phyloP scores from a whole-genome alignment of 2,888 invertebrate species.

The Eutolmus rufibarbis region DNA sequence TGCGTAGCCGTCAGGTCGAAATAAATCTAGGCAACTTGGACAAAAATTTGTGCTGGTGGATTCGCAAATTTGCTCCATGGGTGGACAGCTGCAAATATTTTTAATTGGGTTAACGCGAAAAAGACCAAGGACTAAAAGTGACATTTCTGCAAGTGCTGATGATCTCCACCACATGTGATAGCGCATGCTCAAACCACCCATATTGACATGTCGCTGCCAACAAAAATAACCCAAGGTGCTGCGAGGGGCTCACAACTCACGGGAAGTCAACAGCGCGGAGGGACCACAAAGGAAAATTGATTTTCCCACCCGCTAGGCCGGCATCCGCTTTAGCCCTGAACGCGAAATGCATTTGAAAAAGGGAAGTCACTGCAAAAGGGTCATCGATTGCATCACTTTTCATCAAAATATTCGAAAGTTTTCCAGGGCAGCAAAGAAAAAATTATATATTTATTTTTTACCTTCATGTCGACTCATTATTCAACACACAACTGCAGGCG shows the following conservation, averaged over 20 bases:
- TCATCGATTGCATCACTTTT: background rate
- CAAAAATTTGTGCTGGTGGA: background rate
- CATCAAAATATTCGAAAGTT: background rate
- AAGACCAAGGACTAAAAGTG: background rate
- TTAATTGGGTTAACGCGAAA: background rate
- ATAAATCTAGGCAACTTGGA: background rate
- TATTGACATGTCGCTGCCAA: background rate
- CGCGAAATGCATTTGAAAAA: background rate
- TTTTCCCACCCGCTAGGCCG: background rate
- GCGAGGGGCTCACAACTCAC: background rate
- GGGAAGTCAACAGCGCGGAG: background rate
- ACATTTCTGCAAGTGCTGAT: background rate
- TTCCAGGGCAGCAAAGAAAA: background rate
- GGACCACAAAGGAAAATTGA: constrained; percentile 41
- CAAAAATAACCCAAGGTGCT: constrained; percentile 34
- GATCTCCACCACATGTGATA: background rate
- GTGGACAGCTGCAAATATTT: background rate
- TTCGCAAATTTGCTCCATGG: background rate
- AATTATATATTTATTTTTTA: constrained; percentile 62
- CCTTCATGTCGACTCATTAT: constrained; percentile 95
- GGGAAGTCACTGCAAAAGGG: background rate
- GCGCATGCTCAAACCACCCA: constrained; percentile 31
- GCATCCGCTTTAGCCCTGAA: background rate
- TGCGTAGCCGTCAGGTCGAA: background rate
- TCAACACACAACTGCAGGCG: constrained; percentile 46